phyloP scores from a whole-genome alignment of 2,797 vertebrate species.

The Gymnoscopelus microlampas region DNA sequence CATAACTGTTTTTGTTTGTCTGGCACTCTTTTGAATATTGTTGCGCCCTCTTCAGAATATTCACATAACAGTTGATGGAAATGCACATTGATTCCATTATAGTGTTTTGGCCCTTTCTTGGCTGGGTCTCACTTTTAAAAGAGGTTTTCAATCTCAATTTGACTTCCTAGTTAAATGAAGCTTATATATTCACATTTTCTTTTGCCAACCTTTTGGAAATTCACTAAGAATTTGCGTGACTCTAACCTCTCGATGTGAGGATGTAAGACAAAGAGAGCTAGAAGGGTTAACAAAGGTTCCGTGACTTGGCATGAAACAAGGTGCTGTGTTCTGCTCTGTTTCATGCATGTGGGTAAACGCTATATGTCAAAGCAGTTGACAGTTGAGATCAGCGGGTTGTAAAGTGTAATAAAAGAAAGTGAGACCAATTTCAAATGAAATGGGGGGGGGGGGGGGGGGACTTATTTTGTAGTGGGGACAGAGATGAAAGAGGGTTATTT shows the following conservation, averaged over 20 bases:
- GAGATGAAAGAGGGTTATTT: conserved; percentile 31
- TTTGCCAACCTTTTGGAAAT: too few relatives aligned
- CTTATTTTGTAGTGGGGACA: background rate
- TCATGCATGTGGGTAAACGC: background rate
- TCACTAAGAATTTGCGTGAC: too few relatives aligned
- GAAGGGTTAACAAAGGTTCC: conserved; percentile 5
- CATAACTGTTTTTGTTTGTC: too few relatives aligned
- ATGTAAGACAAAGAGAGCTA: background rate
- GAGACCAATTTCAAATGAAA: conserved; percentile 9
- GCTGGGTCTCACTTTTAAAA: too few relatives aligned
- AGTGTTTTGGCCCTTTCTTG: too few relatives aligned
- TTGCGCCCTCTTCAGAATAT: too few relatives aligned
- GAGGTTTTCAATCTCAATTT: too few relatives aligned
- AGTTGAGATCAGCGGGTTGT: conserved; percentile 17
- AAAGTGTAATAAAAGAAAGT: conserved; percentile 42
- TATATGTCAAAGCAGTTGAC: background rate
- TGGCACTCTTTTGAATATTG: too few relatives aligned
- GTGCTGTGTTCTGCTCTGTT: background rate
- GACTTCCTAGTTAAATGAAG: too few relatives aligned
- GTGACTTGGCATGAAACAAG: background rate
- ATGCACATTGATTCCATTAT: too few relatives aligned
- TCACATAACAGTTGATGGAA: too few relatives aligned
- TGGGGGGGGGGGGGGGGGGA: background rate
- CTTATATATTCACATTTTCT: too few relatives aligned
- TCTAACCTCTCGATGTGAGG: background rate